Evolutionary conservation across 2,888 invertebrate species (phyloP), one percentile per base, ranked within the genome.

Genomic region (Coleophora flavipennella): DNA sequence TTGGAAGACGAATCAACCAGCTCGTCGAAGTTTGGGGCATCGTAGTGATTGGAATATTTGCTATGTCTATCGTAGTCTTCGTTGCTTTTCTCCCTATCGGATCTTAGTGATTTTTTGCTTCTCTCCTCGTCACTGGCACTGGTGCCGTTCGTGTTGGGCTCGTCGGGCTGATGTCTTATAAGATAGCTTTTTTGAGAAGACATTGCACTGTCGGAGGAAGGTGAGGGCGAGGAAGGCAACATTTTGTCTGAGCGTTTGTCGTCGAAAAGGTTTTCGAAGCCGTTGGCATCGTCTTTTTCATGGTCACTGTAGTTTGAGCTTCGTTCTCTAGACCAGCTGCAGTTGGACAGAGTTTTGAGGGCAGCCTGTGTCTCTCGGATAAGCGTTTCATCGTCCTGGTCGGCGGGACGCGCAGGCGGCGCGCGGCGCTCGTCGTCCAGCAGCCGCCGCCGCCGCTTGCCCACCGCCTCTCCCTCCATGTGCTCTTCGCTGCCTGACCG

Each of bases 291-390:
- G 49, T 94, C 93, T 56, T 91, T 91, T 46, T 90, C 89, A 46
- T 88, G 88, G 38, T 88, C 78, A 40, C 90, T 89, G 56, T 91
- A 91, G 8, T 85, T 62, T 27, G 88, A 87, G 7, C 87, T 87
- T 20, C 90, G 89, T 10, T 92, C 92, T n/a, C 73, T 68, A 6
- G 91, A 90, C 92, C 94, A 94, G 66, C 91, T 93, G 6, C 20
- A 20, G 11, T 93, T 94, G 0, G 95, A 94, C n/a, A 96, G 78
- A 52, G 92, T 92, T 67, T 93, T 93, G 26, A 96, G 72, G 0
- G 95, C 95, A 1, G 93, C 93, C 67, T 95, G 95, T 2, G 96
- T 95, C 70, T 96, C 95, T 37, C 93, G 86, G 46, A 96, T 93
- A 39, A 94, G 86, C 0, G 91, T 91, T 67, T 95, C 95, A 61